Evolutionary conservation across 2,797 vertebrate species (phyloP), one percentile per base, ranked within the genome.

Genomic region (Serranus cabrilla): DNA sequence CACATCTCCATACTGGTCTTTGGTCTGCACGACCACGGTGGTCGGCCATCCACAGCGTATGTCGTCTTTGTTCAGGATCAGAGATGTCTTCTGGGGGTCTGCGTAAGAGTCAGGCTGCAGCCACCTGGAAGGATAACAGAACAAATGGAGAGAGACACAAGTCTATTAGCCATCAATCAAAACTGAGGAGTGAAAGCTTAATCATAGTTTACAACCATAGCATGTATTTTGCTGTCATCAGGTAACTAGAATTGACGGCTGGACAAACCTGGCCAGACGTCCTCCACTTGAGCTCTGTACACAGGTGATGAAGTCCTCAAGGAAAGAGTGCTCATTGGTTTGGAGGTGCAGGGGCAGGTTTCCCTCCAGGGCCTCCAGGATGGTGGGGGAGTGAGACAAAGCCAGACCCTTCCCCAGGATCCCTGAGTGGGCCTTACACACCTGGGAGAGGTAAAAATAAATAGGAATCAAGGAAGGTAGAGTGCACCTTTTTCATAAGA

Each of bases 1-100:
- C 81, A 99, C 97, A 78, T 99, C 98, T 13, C 97, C 98, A 87
- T 99, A 99, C 74, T 99, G 98, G 93, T 99, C 98, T 94, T 99
- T 99, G 73, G 98, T 99, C 91, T 99, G 98, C 13, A 99, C 97
- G 0, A 96, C 98, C 85, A 99, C 97, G 25, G 97, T 97, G 34
- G 98, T 95, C 39, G 98, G 98, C 98, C 98, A 99, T 43, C 98
- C 97, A 81, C 98, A 99, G 54, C 98, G 95, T 70, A 99, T 98
- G 80, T 99, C 98, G 83, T 99, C 98, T 93, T 99, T 99, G 94
- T 99, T 99, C 46, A 99, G 93, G 81, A 99, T 97, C 89, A 99
- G 63, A 14, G 98, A 97, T 0, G 98, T 99, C 89, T 99, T 99
- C 76, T 99, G 98, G 78, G 98, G 98, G 93, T 99, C 98, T 67